Evolutionary conservation across 2,888 invertebrate species (phyloP).

Genomic region (Drosophila atroscutellata): DNA sequence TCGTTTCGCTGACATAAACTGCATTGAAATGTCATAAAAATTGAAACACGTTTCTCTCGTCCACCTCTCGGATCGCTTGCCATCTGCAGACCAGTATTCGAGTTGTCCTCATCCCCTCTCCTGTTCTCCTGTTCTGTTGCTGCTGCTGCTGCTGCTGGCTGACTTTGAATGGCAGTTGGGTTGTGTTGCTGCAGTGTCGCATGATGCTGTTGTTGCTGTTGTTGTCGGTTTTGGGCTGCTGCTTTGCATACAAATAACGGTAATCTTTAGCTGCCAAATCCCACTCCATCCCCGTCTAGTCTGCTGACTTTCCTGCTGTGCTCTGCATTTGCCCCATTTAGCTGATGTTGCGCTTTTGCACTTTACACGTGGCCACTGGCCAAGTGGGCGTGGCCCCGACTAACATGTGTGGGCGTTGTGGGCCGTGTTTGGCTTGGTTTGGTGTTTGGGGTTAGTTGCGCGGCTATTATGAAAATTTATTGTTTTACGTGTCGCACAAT

Average conservation of each 20-base stretch:
- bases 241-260: constrained; percentile 75
- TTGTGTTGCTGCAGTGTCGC: constrained; percentile 43
- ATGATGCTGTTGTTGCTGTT: constrained; percentile 50
- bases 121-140: not conserved
- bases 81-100: constrained; percentile 33
- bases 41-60: constrained; percentile 63
- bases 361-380: constrained; percentile 58
- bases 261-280: constrained; percentile 57
- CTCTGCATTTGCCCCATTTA: constrained; percentile 47
- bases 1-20: constrained; percentile 72
- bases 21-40: constrained; percentile 78
- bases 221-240: constrained; percentile 66
- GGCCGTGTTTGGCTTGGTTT: not conserved
- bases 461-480: constrained; percentile 70
- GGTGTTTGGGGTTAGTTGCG: constrained; percentile 10
- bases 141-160: constrained; percentile 30
- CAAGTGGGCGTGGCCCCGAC: constrained; percentile 20
- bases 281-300: not conserved
- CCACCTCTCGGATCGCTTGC: constrained; percentile 33
- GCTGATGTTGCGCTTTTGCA: constrained; percentile 71
- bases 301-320: constrained; percentile 18
- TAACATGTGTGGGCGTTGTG: constrained; percentile 38
- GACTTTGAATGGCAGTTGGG: constrained; percentile 55
- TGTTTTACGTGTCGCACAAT: constrained; percentile 64
- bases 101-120: not conserved